These are phyloP conservation scores for Lepidocolaptes lacrymiger DNA, from an alignment of 2,797 vertebrate species.

Conservation along the genomic window DNA sequence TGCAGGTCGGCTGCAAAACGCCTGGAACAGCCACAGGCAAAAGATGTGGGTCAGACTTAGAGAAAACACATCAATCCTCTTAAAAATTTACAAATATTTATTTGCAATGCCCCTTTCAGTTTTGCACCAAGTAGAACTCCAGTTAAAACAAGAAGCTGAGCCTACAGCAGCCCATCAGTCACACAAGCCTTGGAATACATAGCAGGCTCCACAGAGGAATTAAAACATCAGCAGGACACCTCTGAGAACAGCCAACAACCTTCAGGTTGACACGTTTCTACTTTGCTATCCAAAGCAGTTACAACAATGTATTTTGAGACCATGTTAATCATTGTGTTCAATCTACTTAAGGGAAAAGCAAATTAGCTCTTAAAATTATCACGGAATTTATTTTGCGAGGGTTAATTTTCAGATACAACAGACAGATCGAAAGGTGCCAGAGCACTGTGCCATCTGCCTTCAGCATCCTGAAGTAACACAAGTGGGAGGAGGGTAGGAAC, in stretches of 20 bases:
- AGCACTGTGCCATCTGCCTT: constrained; percentile 46
- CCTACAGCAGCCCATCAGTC: background rate
- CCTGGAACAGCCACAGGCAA: background rate
- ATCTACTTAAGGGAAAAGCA: background rate
- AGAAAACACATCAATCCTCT: constrained; percentile 7
- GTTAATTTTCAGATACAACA: constrained; percentile 6
- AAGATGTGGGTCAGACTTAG: constrained; percentile 7
- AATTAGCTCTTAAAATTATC: background rate
- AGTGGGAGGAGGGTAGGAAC: constrained; percentile 65
- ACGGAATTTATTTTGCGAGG: background rate
- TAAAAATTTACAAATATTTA: background rate
- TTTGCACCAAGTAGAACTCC: background rate
- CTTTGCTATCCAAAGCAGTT: background rate
- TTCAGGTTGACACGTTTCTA: background rate
- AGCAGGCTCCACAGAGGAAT: background rate
- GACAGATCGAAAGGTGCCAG: background rate
- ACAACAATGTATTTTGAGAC: background rate
- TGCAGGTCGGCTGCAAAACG: constrained; percentile 17
- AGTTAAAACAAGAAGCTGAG: background rate
- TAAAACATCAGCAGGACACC: constrained; percentile 11
- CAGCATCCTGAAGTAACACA: constrained; percentile 40
- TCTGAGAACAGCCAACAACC: background rate
- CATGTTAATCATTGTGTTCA: background rate
- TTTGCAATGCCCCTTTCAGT: background rate
- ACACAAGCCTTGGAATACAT: background rate